Evolutionary conservation across 2,888 invertebrate genomes (phyloP).

Genomic region (Stictocephala bisonia): DNA sequence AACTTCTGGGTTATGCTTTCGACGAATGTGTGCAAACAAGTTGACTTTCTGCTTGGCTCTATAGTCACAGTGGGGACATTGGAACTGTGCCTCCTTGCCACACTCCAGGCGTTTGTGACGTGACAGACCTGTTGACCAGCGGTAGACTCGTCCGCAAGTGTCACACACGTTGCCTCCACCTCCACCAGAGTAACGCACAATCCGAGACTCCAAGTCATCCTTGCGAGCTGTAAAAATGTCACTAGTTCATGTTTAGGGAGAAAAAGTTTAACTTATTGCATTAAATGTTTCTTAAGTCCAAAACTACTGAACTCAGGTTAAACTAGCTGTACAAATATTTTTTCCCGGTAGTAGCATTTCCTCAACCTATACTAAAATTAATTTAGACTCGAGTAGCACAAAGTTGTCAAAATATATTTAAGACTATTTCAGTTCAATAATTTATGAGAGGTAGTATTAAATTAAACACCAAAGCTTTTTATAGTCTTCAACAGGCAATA

Average conservation of each 20-base stretch:
- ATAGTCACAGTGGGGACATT: conserved; percentile 83
- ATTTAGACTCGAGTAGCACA: too few species aligned
- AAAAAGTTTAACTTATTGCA: too few species aligned
- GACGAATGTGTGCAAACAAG: conserved; percentile 42
- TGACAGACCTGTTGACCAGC: conserved; percentile 51
- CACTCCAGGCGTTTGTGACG: conserved; percentile 64
- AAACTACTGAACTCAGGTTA: too few species aligned
- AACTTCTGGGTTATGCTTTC: conserved; percentile 10
- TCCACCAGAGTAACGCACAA: conserved; percentile 33
- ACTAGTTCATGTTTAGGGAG: background rate
- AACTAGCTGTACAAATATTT: too few species aligned
- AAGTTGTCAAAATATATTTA: too few species aligned
- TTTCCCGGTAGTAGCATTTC: too few species aligned
- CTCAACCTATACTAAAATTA: too few species aligned
- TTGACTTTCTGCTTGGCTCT: conserved; percentile 73
- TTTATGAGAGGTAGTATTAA: too few species aligned
- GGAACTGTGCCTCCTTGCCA: conserved; percentile 85
- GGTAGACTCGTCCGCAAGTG: conserved; percentile 47
- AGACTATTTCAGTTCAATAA: too few species aligned
- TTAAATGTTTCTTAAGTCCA: too few species aligned
- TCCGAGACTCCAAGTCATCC: conserved; percentile 30
- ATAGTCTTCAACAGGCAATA: too few species aligned
- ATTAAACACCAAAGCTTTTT: too few species aligned
- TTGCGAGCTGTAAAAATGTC: conserved; percentile 23
- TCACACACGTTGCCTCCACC: conserved; percentile 46